Percentiles rank a stretch among this genome's conserved stretches.
Evolutionary conservation across 2,888 invertebrate species (phyloP).

Genomic region (Cordilura impudica): DNA sequence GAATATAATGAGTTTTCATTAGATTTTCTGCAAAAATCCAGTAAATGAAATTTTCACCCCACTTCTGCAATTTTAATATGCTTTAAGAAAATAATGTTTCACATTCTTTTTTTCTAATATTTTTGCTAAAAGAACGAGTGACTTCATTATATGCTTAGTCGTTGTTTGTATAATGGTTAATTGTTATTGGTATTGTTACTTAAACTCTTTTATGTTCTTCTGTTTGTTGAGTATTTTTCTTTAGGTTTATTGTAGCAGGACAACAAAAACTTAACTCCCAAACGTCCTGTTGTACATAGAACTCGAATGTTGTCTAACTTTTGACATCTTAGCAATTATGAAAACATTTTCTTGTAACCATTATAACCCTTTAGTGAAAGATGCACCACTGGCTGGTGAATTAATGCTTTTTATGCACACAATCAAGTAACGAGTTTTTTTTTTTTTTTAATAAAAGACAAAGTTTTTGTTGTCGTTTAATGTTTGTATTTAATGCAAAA

Average conservation of each 20-base stretch:
- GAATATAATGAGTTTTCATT: too few relatives aligned
- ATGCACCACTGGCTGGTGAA: neutral
- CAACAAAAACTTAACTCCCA: slow-evolving; percentile 44
- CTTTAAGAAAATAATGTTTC: too few relatives aligned
- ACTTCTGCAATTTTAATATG: too few relatives aligned
- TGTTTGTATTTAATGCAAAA: neutral
- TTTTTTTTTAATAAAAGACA: slow-evolving; percentile 44
- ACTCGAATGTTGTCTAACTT: slow-evolving; percentile 51
- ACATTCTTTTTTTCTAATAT: too few relatives aligned
- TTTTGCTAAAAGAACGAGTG: too few relatives aligned
- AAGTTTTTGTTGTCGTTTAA: slow-evolving; percentile 41
- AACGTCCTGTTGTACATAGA: slow-evolving; percentile 56
- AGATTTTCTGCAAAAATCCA: too few relatives aligned
- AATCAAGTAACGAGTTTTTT: slow-evolving; percentile 37
- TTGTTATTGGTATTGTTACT: slow-evolving; percentile 56
- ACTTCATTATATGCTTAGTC: slow-evolving; percentile 56
- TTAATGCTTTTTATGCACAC: slow-evolving; percentile 37
- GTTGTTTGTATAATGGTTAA: slow-evolving; percentile 64
- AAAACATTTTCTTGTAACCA: slow-evolving; percentile 55
- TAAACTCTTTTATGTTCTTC: slow-evolving; percentile 32
- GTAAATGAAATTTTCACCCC: too few relatives aligned
- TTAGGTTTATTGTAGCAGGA: neutral
- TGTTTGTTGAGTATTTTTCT: slow-evolving; percentile 14
- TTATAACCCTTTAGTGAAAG: slow-evolving; percentile 43
- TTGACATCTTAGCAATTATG: slow-evolving; percentile 65